Conservation (phyloP, 2,797 vertebrate species). For the Neomorphus geoffroyi region DNA sequence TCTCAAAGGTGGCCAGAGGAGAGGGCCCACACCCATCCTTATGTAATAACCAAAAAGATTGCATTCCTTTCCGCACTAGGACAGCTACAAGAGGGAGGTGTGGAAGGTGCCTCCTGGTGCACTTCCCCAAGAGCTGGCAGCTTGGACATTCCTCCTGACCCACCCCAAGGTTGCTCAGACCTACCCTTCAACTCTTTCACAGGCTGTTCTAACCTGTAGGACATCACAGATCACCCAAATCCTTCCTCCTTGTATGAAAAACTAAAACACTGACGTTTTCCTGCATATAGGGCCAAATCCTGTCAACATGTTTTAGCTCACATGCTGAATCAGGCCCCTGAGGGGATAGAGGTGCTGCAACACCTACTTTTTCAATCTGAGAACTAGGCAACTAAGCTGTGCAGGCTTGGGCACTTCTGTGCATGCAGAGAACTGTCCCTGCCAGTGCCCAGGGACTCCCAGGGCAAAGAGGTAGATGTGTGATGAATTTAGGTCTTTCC, state of each 20-base stretch:
- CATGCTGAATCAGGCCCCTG: slow-evolving; percentile 54
- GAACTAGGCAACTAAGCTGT: slow-evolving; percentile 25
- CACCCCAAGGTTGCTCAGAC: not conserved
- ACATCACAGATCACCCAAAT: not conserved
- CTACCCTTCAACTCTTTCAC: not conserved
- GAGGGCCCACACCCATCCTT: slow-evolving; percentile 30
- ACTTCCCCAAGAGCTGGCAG: not conserved
- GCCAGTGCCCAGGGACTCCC: not conserved
- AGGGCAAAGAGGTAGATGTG: not conserved
- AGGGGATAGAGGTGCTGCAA: slow-evolving; percentile 35
- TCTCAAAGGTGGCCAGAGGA: not conserved
- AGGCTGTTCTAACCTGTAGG: not conserved
- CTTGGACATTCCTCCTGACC: not conserved
- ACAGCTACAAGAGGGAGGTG: not conserved
- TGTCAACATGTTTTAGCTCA: slow-evolving; percentile 23
- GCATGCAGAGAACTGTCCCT: slow-evolving; percentile 33
- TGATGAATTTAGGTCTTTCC: not conserved
- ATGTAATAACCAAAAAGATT: slow-evolving; percentile 26
- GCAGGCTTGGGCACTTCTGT: slow-evolving; percentile 44
- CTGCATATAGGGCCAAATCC: slow-evolving; percentile 23
- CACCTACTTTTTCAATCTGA: slow-evolving; percentile 38
- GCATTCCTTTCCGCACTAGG: slow-evolving; percentile 46
- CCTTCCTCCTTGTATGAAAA: not conserved
- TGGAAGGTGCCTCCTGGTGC: not conserved
- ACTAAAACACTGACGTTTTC: not conserved